These are phyloP conservation scores for Drosophila rhopaloa DNA, from an alignment of 1,140 invertebrate species.

Conservation along the genomic window DNA sequence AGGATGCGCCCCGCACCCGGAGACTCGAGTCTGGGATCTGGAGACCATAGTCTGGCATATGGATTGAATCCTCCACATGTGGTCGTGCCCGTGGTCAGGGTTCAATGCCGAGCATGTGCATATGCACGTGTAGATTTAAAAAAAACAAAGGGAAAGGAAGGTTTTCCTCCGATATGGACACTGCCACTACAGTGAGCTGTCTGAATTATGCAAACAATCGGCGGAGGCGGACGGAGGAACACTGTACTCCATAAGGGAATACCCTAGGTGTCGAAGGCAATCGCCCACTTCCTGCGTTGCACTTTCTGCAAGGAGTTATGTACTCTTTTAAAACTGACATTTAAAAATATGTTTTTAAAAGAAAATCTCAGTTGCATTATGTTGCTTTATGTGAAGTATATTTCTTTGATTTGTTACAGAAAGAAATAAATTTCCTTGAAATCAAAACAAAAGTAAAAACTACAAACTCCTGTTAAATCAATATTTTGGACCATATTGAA, in stretches of 20 bases:
- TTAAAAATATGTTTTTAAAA: too few relatives aligned
- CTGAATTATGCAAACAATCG: conserved; percentile 11
- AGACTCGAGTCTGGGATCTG: neutral
- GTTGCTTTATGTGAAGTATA: too few relatives aligned
- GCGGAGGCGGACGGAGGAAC: neutral
- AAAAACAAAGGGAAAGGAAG: neutral
- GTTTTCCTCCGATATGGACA: neutral
- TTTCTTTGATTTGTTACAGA: too few relatives aligned
- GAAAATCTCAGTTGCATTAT: too few relatives aligned
- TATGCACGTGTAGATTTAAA: conserved; percentile 54
- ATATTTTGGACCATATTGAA: too few relatives aligned
- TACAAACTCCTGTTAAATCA: too few relatives aligned
- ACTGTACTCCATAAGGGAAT: neutral
- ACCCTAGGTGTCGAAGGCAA: too few relatives aligned
- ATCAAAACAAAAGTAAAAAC: too few relatives aligned
- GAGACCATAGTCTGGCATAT: neutral
- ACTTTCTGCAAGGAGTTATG: too few relatives aligned
- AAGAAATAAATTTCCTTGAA: too few relatives aligned
- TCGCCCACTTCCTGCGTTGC: too few relatives aligned
- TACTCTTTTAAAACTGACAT: too few relatives aligned
- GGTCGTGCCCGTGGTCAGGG: conserved; percentile 46
- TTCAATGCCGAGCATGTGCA: conserved; percentile 52
- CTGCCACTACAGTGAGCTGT: conserved; percentile 1
- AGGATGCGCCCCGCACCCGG: conserved; percentile 16
- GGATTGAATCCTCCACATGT: neutral